Conservation (phyloP, 2,113 vertebrate species). For the Cisticola juncidis region DNA sequence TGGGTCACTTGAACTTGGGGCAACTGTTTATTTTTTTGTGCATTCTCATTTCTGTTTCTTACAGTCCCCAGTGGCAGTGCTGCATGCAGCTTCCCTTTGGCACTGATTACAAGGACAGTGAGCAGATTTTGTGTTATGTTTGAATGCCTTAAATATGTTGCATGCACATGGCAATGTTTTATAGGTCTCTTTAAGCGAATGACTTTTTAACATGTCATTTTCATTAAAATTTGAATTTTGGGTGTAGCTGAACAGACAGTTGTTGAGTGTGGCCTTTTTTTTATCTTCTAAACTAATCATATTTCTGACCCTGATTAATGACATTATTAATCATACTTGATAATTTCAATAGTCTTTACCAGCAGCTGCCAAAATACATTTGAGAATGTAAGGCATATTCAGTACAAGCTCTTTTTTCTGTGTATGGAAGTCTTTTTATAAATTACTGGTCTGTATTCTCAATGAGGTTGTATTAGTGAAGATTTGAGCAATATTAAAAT, state of each 20-base stretch:
- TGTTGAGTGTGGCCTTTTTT: background rate
- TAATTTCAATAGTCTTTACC: background rate
- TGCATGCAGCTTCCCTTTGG: background rate
- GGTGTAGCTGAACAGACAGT: background rate
- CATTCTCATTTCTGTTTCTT: background rate
- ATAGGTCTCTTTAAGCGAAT: background rate
- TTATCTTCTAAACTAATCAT: background rate
- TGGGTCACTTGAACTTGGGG: background rate
- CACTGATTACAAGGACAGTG: background rate
- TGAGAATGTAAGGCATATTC: background rate
- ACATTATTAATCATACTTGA: background rate
- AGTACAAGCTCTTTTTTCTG: background rate
- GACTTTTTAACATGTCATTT: background rate
- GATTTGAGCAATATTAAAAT: background rate
- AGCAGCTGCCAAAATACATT: background rate
- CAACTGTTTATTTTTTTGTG: background rate
- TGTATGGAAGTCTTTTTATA: background rate
- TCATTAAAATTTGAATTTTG: background rate
- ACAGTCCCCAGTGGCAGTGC: rapidly evolving
- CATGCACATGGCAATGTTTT: background rate
- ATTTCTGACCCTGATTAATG: background rate
- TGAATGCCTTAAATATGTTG: background rate
- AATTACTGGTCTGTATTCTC: background rate
- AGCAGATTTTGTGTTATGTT: background rate
- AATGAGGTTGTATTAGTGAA: background rate